Evolutionary conservation across 2,113 vertebrate genomes (phyloP), one percentile per base, ranked within the genome.

Genomic region (Lathamus discolor): DNA sequence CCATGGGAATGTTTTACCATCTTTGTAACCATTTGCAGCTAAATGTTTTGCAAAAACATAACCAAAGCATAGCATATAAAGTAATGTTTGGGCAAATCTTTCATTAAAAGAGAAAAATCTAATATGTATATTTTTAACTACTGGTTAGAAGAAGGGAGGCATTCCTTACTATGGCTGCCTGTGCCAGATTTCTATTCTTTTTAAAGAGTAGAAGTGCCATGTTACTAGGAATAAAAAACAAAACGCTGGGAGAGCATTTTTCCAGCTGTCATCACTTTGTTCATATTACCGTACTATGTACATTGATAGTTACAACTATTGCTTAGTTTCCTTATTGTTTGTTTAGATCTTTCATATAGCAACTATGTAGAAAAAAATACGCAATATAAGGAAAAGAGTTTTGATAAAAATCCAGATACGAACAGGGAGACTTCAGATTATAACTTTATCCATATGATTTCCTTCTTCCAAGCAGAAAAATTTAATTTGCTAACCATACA

Each of bases 181-280:
- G 16, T 61, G 44, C 72, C 70, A 92, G 41, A 70, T 87, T 95
- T 95, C 69, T 37, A 7, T 39, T 35, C 9, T 75, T 95, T 84
- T 88, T 73, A 75, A 94, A 82, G 52, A 79, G 48, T 29, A 84
- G 67, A 87, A 96, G 44, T 54, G 78, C 64, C 73, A 44, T 28
- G 73, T 90, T 93, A 81, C 85, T 86, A 88, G 79, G 95, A 93
- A 72, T 41, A 35, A 83, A 92, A 86, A 90, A 48, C 72, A 95
- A 94, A 74, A 59, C 2, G 9, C 76, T 46, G 43, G 67, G 59
- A 93, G 88, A 80, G 31, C 68, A 77, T 93, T 94, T 87, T 92
- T 94, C 83, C 82, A 91, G 85, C 68, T 95, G 93, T 96, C 93
- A 93, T 86, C 96, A 90, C 75, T 63, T 86, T 74, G 31, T 75